Evolutionary conservation across 2,888 invertebrate species (phyloP).

Genomic region (Halictus quadricinctus): DNA sequence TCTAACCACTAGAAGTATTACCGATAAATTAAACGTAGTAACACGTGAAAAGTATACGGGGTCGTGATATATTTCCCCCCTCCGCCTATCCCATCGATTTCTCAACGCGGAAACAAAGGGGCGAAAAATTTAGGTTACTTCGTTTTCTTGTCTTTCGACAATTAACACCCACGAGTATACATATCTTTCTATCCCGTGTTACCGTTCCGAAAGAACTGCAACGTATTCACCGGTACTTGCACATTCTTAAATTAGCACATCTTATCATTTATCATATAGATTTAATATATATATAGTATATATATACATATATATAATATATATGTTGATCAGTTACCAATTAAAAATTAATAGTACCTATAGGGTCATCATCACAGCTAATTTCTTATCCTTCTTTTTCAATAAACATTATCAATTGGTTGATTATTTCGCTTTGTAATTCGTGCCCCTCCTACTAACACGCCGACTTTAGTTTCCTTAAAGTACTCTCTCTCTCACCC

Average conservation of each 20-base stretch:
- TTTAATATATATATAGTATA: slow-evolving; percentile 60
- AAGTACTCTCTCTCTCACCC: not conserved
- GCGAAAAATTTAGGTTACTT: not conserved
- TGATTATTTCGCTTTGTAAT: slow-evolving; percentile 49
- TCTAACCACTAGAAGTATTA: slow-evolving; percentile 34
- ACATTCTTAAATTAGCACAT: slow-evolving; percentile 61
- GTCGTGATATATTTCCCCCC: not conserved
- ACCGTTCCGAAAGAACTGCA: slow-evolving; percentile 4
- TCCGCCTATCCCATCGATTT: not conserved
- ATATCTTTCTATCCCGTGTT: not conserved
- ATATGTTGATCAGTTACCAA: slow-evolving; percentile 62
- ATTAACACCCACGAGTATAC: not conserved
- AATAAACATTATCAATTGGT: slow-evolving; percentile 57
- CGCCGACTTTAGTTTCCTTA: not conserved
- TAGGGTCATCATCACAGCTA: slow-evolving; percentile 81
- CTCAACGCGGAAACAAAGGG: slow-evolving; percentile 19
- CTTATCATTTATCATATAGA: slow-evolving; percentile 68
- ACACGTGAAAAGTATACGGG: slow-evolving; percentile 23
- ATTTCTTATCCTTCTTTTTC: slow-evolving; percentile 67
- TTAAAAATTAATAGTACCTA: slow-evolving; percentile 80
- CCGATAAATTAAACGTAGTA: slow-evolving; percentile 39
- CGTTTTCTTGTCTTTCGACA: not conserved
- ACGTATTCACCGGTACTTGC: slow-evolving; percentile 66
- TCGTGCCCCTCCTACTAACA: slow-evolving; percentile 22
- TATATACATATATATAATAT: slow-evolving; percentile 53